Evolutionary conservation across 2,797 vertebrate genomes (phyloP).

Genomic region (Australoheros facetus): DNA sequence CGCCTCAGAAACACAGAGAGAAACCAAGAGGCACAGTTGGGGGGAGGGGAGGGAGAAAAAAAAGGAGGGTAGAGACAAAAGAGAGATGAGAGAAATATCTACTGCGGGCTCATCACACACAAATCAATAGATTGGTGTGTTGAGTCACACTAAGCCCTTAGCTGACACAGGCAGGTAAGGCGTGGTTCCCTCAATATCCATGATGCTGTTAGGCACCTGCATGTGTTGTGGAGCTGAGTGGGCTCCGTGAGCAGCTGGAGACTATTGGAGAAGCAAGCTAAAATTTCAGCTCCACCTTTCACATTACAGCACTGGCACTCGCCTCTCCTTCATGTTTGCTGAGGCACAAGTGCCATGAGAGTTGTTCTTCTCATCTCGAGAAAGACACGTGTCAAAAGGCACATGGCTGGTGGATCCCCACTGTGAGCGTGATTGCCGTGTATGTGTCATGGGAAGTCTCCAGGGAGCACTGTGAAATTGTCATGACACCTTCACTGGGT

Average conservation of each 20-base stretch:
- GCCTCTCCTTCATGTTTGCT: slow-evolving; percentile 18
- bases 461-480: slow-evolving; percentile 48
- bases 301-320: slow-evolving; percentile 7
- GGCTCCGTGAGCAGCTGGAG: slow-evolving; percentile 38
- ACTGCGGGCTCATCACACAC: slow-evolving; percentile 55
- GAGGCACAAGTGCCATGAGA: slow-evolving; percentile 32
- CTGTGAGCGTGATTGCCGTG: slow-evolving; percentile 54
- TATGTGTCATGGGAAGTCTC: slow-evolving; percentile 40
- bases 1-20: slow-evolving; percentile 59
- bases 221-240: slow-evolving; percentile 11
- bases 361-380: slow-evolving; percentile 25
- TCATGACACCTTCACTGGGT: slow-evolving; percentile 51
- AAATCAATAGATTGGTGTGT: slow-evolving; percentile 60
- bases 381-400: slow-evolving; percentile 59
- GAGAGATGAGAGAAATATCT: slow-evolving; percentile 55
- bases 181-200: slow-evolving; percentile 26
- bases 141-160: slow-evolving; percentile 40
- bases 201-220: slow-evolving; percentile 12
- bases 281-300: slow-evolving; percentile 38
- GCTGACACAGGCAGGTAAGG: slow-evolving; percentile 53
- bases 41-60: not conserved
- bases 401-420: slow-evolving; percentile 44
- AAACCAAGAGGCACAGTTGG: slow-evolving; percentile 37
- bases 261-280: not conserved
- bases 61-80: slow-evolving; percentile 39